Base-by-base conservation (phyloP, 1,140 invertebrate species). In the Ceratina australensis region DNA sequence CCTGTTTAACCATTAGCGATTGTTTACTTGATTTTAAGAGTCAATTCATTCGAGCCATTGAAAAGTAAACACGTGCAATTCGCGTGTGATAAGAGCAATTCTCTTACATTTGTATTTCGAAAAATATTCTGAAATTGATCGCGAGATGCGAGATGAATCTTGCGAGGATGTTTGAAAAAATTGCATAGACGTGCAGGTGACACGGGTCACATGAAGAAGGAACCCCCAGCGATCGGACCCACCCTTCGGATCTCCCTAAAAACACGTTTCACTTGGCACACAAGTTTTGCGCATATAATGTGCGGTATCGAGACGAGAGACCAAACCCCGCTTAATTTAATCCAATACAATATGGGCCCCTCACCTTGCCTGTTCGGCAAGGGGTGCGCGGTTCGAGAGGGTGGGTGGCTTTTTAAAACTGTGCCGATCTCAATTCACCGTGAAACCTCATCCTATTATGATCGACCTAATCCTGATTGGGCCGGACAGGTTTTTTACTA, bases 371-470 rank as follows among this genome's bases (percentile, higher is more conserved):
- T 10, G 72, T 47, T 50, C 61, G 47, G 24, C 57, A 75, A 86
- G 81, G 87, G 86, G 84, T 79, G 81, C 79, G 71, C 13, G 50
- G 24, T 86, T 90, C 86, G 90, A 90, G 79, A 86, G 86, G 84
- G 88, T 86, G 83, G 80, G 85, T 91, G 87, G 89, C 89, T 92
- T 91, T 91, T 92, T 91, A 90, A 91, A 91, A 87, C 88, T 90
- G 83, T 89, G 79, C 86, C 83, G 85, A 90, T 82, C 86, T 87
- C 85, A 89, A 91, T 91, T 91, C 88, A 87, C 87, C 89, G 77
- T 91, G 86, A 90, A 92, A 92, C 89, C 87, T 92, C 87, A 92
- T 92, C 89, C 88, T 87, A 91, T 92, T 92, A 91, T 90, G 87
- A 89, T 91, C 76, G 80, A 90, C 87, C 83, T 87, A 88, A 89